These are phyloP conservation scores for Aldabrachelys gigantea DNA, from an alignment of 2,113 vertebrate species.

Conservation along the genomic window DNA sequence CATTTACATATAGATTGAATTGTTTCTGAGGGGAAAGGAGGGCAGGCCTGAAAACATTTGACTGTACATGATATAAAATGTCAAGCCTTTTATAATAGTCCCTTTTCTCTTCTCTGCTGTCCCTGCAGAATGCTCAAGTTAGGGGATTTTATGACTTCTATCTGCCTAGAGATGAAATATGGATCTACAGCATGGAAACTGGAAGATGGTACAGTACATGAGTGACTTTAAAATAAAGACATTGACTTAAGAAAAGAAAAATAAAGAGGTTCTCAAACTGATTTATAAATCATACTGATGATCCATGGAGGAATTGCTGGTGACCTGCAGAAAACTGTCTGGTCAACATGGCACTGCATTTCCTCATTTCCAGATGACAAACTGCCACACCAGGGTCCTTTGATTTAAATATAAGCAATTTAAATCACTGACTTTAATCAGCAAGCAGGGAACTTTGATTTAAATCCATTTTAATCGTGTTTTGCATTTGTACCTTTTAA, in stretches of 20 bases:
- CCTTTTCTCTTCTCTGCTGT: conserved; percentile 15
- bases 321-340: not conserved
- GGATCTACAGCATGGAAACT: conserved; percentile 96
- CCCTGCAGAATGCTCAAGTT: conserved; percentile 87
- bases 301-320: not conserved
- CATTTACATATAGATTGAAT: not conserved
- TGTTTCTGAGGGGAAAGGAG: not conserved
- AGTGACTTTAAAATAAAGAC: not conserved
- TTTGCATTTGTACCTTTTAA: not conserved
- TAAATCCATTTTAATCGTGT: not conserved
- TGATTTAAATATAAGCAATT: not conserved
- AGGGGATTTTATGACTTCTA: conserved; percentile 91
- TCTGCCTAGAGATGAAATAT: conserved; percentile 92
- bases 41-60: not conserved
- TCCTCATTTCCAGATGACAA: not conserved
- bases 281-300: fast-evolving
- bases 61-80: fast-evolving
- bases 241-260: fast-evolving
- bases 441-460: not conserved
- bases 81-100: fast-evolving
- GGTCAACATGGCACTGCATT: not conserved
- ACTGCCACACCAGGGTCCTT: not conserved
- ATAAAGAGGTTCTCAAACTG: not conserved
- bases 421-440: not conserved
- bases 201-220: conserved; percentile 86